These are phyloP conservation scores for Microchirus variegatus DNA, from an alignment of 2,797 vertebrate species.

Conservation along the genomic window DNA sequence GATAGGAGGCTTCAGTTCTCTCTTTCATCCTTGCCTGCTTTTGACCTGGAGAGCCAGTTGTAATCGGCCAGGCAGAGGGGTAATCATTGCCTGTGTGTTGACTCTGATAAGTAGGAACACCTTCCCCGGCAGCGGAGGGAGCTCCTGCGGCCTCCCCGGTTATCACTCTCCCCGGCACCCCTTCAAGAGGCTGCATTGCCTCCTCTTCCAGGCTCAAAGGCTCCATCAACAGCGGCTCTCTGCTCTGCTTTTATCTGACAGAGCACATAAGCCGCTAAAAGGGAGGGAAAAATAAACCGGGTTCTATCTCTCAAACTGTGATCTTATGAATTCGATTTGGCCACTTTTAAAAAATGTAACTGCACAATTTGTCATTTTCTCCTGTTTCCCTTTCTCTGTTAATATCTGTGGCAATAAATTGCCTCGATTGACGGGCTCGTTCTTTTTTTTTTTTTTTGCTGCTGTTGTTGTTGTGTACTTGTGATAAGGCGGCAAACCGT, in stretches of 20 bases:
- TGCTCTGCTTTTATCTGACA: conserved; percentile 96
- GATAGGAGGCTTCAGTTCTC: conserved; percentile 92
- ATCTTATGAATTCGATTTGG: conserved; percentile 97
- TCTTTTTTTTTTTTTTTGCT: conserved; percentile 48
- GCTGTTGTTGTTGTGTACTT: conserved; percentile 42
- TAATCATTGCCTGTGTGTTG: conserved; percentile 97
- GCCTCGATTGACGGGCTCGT: conserved; percentile 75
- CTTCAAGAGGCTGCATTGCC: conserved; percentile 90
- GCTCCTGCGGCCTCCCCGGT: conserved; percentile 88
- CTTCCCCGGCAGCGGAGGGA: conserved; percentile 87
- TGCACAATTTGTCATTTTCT: conserved; percentile 82
- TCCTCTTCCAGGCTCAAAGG: conserved; percentile 85
- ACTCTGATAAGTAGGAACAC: conserved; percentile 98
- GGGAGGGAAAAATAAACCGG: conserved; percentile 81
- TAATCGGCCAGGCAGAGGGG: conserved; percentile 96
- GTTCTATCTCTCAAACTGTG: conserved; percentile 94
- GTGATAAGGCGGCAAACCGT: conserved; percentile 76
- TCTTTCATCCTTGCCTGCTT: conserved; percentile 95
- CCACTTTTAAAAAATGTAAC: conserved; percentile 87
- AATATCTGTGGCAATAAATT: conserved; percentile 83
- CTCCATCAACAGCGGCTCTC: conserved; percentile 92
- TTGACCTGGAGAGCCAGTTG: conserved; percentile 90
- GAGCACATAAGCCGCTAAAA: conserved; percentile 93
- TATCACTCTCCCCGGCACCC: conserved; percentile 89
- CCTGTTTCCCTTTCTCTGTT: conserved; percentile 75